Evolutionary conservation across 2,113 vertebrate genomes (phyloP), one percentile per base, ranked within the genome.

Genomic region (Sebastes fasciatus): DNA sequence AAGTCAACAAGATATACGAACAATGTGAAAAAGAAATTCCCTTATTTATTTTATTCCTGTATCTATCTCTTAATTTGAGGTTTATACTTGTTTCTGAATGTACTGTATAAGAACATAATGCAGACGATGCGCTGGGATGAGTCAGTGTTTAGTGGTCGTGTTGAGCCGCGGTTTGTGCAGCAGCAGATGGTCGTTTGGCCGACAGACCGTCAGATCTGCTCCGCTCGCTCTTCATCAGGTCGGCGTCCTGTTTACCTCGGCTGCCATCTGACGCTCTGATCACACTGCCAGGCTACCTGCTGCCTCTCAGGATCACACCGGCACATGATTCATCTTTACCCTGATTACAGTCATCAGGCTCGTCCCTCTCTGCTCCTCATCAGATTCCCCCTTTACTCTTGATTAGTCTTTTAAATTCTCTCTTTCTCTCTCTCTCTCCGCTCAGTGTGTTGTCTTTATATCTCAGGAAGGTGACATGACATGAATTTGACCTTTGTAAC

Each of bases 181-280:
- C 16, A 11, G 64, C 86, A 86, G 86, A 86, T 88, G 83, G 71
- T 52, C n/a, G 0, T 71, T 61, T 80, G 51, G 77, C 63, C 1
- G 26, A 34, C 23, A 19, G 42, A 46, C 26, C 2, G 72, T 79
- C 62, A 4, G 78, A 49, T 51, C 67, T 19, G n/a, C n/a, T 74
- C 67, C 19, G n/a, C n/a, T 74, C 16, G 26, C 7, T 75, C 61
- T 62, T 34, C 12, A 76, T 66, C 21, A 4, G 73, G 81, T 81
- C 21, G 12, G 26, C 2, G 74, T 87, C 79, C 78, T 83, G 83
- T 86, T 91, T 86, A 79, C 71, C 40, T 64, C 74, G 1, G 6
- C 49, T 2, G 19, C 87, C 87, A 91, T 83, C 89, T 91, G 89
- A 91, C 57, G 1, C 46, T 3, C 17, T 1, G 4, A 5, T 45